Percentiles rank a stretch among this genome's conserved stretches.
phyloP scores from a whole-genome alignment of 2,888 invertebrate genomes.

The Tuta absoluta region DNA sequence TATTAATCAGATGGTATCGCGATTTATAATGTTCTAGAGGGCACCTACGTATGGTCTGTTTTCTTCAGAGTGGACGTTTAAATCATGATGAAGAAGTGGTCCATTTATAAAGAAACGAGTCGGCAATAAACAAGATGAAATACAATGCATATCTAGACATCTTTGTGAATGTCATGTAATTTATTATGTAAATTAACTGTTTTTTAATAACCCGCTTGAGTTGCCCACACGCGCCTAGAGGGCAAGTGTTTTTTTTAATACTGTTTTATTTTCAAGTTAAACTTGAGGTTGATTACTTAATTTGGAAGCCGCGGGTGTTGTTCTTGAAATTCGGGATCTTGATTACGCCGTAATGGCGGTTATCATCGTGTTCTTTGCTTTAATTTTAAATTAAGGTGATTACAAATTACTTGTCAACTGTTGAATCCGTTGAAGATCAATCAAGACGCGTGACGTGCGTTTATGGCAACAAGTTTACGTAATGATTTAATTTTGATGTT shows the following conservation, averaged over 20 bases:
- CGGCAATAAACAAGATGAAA: conserved; percentile 31
- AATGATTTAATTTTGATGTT: not conserved
- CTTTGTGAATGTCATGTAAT: conserved; percentile 39
- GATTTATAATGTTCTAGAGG: conserved; percentile 15
- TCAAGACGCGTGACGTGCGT: not conserved
- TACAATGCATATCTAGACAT: conserved; percentile 32
- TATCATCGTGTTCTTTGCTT: conserved; percentile 22
- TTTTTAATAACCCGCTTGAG: conserved; percentile 43
- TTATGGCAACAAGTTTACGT: not conserved
- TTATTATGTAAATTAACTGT: conserved; percentile 48
- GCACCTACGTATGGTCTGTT: conserved; percentile 10
- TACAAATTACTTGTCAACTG: conserved; percentile 11
- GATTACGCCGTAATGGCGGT: conserved; percentile 32
- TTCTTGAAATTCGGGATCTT: conserved; percentile 28
- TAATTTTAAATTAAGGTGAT: conserved; percentile 18
- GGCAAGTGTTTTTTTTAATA: conserved; percentile 36
- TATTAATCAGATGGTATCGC: conserved; percentile 29
- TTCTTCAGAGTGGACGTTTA: not conserved
- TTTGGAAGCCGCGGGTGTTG: conserved; percentile 34
- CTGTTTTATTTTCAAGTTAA: conserved; percentile 28
- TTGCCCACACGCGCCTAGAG: conserved; percentile 31
- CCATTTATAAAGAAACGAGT: conserved; percentile 20
- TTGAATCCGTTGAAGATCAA: conserved; percentile 18
- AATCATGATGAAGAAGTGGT: conserved; percentile 18
- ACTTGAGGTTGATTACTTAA: conserved; percentile 45